phyloP scores from a whole-genome alignment of 2,113 vertebrate genomes.

The Onychostruthus taczanowskii region DNA sequence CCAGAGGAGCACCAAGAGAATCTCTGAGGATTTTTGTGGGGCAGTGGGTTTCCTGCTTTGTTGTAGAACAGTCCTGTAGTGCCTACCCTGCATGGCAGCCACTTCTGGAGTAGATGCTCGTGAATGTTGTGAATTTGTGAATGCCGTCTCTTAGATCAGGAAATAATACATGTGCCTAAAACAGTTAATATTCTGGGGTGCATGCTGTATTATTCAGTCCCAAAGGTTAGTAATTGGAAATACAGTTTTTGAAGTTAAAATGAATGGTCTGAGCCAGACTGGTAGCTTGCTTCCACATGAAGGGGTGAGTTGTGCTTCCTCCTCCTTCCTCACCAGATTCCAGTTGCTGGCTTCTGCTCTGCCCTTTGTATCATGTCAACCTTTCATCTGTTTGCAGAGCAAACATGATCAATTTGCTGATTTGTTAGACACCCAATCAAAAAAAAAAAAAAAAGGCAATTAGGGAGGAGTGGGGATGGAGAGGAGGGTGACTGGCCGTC shows the following conservation, averaged over 20 bases:
- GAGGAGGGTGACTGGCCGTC: background rate
- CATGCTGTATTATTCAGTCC: background rate
- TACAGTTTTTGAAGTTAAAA: background rate
- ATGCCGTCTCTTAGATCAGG: background rate
- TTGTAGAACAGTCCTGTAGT: background rate
- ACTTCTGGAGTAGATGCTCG: background rate
- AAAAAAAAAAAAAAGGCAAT: background rate
- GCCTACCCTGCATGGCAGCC: background rate
- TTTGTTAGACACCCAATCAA: background rate
- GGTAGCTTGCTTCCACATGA: background rate
- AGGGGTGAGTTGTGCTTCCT: background rate
- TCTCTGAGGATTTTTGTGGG: background rate
- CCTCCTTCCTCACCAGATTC: background rate
- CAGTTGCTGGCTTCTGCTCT: background rate
- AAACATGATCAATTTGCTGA: background rate
- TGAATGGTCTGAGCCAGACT: background rate
- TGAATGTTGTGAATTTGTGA: rapidly evolving
- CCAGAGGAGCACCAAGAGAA: background rate
- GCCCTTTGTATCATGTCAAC: background rate
- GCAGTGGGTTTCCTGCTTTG: background rate
- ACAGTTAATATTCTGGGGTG: background rate
- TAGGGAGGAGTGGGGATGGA: background rate
- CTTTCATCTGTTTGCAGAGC: background rate
- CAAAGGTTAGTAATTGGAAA: background rate
- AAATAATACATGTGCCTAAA: background rate